These are phyloP conservation scores for Catocala fraxini DNA, from an alignment of 2,888 invertebrate genomes.

Conservation along the genomic window DNA sequence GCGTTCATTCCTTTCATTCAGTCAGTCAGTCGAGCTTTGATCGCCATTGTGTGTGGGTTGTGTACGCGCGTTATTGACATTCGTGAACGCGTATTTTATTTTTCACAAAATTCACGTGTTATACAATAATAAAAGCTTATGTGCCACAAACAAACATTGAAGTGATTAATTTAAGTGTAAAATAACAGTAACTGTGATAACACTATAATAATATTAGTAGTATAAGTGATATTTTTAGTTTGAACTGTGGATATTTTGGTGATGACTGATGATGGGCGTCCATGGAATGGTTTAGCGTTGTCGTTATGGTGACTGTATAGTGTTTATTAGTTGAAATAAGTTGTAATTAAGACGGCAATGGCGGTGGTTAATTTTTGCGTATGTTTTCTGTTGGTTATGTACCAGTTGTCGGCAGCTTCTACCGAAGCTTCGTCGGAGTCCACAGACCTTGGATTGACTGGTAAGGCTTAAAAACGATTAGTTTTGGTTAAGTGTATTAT, in stretches of 20 bases:
- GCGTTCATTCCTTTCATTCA: slow-evolving; percentile 41
- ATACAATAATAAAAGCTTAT: slow-evolving; percentile 38
- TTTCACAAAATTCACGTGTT: slow-evolving; percentile 54
- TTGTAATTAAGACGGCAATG: slow-evolving; percentile 73
- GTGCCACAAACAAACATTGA: slow-evolving; percentile 43
- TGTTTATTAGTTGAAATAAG: slow-evolving; percentile 71
- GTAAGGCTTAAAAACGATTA: slow-evolving; percentile 54
- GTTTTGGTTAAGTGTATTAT: too few relatives aligned
- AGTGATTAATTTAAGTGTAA: slow-evolving; percentile 39
- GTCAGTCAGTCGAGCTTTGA: slow-evolving; percentile 66
- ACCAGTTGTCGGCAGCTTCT: slow-evolving; percentile 72
- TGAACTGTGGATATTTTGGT: slow-evolving; percentile 59
- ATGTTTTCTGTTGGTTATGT: slow-evolving; percentile 76
- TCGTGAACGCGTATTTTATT: slow-evolving; percentile 67
- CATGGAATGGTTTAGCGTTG: slow-evolving; percentile 50
- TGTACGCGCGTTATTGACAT: slow-evolving; percentile 40
- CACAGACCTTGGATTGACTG: slow-evolving; percentile 72
- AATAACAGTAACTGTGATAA: slow-evolving; percentile 54
- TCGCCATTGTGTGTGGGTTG: slow-evolving; percentile 40
- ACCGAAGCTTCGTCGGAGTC: slow-evolving; percentile 78
- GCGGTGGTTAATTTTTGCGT: slow-evolving; percentile 80
- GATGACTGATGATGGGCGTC: slow-evolving; percentile 58
- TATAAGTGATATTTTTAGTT: slow-evolving; percentile 61
- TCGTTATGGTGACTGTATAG: slow-evolving; percentile 70
- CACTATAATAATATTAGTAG: slow-evolving; percentile 29